phyloP scores from a whole-genome alignment of 2,888 invertebrate genomes.

The Plebejus anna region DNA sequence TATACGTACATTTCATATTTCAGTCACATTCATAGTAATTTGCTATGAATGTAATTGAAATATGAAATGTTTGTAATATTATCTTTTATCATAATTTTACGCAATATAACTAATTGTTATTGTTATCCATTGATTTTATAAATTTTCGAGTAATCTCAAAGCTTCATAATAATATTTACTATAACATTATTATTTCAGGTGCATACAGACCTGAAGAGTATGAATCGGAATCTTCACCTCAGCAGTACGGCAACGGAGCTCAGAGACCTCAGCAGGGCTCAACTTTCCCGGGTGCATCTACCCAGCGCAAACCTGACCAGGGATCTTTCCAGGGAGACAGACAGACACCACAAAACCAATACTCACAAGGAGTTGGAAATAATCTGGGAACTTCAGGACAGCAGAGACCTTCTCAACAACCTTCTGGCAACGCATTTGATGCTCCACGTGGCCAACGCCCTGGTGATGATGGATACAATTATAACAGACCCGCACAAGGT shows the following conservation, averaged over 20 bases:
- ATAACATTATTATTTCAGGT: constrained; percentile 48
- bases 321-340: neutral
- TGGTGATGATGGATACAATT: neutral
- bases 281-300: neutral
- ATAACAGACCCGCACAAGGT: neutral
- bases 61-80: too few species aligned
- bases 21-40: too few species aligned
- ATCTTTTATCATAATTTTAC: too few species aligned
- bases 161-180: too few species aligned
- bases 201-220: constrained; percentile 69
- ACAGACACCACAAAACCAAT: constrained; percentile 6
- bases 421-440: constrained; percentile 22
- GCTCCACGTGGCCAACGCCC: constrained; percentile 9
- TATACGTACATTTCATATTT: too few species aligned
- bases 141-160: too few species aligned
- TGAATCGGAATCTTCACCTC: constrained; percentile 39
- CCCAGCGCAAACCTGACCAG: neutral
- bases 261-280: neutral
- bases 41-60: too few species aligned
- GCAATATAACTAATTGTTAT: too few species aligned
- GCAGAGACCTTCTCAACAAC: neutral
- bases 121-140: too few species aligned
- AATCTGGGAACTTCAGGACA: constrained; percentile 9
- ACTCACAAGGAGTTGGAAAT: neutral
- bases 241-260: constrained; percentile 36